These are phyloP conservation scores for Dipodomys ordii DNA, from an alignment of 2,113 vertebrate species.

Conservation along the genomic window DNA sequence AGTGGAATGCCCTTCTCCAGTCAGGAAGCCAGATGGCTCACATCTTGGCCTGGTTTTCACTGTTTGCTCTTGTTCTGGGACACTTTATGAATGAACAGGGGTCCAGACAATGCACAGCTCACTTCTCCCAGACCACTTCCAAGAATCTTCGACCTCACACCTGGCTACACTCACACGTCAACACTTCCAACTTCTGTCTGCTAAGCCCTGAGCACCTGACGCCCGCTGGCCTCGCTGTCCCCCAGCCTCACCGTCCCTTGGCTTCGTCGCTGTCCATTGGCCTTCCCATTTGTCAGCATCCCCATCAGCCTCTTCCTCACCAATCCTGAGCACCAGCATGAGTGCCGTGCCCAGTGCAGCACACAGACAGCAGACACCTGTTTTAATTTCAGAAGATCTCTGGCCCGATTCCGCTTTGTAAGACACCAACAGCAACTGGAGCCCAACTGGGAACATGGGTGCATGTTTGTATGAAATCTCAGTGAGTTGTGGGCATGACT, in stretches of 20 bases:
- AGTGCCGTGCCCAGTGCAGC: too few species aligned
- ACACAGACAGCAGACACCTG: too few species aligned
- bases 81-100: not conserved
- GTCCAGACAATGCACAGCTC: not conserved
- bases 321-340: not conserved
- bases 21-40: not conserved
- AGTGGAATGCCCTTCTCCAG: not conserved
- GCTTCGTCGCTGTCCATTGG: not conserved
- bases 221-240: not conserved
- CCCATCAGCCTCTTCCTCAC: not conserved
- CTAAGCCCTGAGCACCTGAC: not conserved
- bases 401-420: not conserved
- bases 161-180: not conserved
- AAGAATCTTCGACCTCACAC: not conserved
- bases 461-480: not conserved
- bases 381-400: not conserved
- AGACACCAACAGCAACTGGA: not conserved
- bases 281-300: too few species aligned
- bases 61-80: not conserved
- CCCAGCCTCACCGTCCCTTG: not conserved
- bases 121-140: not conserved
- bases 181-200: not conserved
- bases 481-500: not conserved
- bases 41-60: not conserved
- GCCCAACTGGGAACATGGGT: not conserved